Evolutionary conservation across 2,797 vertebrate species (phyloP).

Genomic region (Tolypeutes matacus): DNA sequence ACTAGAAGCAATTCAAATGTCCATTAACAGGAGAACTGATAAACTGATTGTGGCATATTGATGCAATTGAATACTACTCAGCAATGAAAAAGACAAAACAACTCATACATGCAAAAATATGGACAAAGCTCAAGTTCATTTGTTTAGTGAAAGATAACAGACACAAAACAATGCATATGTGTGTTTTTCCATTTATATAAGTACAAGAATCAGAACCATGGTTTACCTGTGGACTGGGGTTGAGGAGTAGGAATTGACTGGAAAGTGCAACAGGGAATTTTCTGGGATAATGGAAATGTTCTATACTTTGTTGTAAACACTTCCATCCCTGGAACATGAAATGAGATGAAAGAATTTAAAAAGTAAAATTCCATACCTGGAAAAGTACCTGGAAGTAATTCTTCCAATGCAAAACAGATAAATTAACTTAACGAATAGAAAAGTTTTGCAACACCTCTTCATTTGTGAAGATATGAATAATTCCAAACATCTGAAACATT

Average conservation of each 20-base stretch:
- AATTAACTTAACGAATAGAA: neutral
- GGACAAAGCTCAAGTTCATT: neutral
- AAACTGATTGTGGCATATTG: too few relatives aligned
- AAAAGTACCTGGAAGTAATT: slow-evolving; percentile 27
- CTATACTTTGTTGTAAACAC: neutral
- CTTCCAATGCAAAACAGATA: neutral
- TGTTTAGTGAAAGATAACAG: neutral
- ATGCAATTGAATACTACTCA: neutral
- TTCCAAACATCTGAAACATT: slow-evolving; percentile 39
- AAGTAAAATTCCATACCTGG: neutral
- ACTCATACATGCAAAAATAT: neutral
- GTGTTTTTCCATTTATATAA: neutral
- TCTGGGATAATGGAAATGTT: too few relatives aligned
- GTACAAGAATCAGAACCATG: neutral
- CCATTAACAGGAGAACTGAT: neutral
- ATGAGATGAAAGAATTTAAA: neutral
- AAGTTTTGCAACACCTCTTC: neutral
- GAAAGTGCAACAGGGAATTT: neutral
- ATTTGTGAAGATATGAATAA: slow-evolving; percentile 24
- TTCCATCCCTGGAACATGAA: neutral
- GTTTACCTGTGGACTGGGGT: neutral
- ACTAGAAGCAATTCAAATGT: neutral
- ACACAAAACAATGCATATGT: neutral
- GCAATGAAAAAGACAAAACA: neutral
- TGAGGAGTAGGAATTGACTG: neutral